phyloP scores from a whole-genome alignment of 2,113 vertebrate genomes.

The Rousettus leschenaultii region DNA sequence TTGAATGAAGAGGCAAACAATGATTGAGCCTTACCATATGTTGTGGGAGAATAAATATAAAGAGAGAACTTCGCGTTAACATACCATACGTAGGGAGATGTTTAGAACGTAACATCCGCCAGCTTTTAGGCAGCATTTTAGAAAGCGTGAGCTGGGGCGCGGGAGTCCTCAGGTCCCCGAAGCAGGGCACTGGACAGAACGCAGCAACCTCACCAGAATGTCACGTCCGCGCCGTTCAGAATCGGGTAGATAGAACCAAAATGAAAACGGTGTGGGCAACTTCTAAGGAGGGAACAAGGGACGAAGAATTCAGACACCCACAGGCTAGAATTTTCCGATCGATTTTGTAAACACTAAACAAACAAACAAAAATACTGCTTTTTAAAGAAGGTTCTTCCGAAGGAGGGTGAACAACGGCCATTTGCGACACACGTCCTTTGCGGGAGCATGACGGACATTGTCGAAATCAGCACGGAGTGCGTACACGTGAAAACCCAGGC shows the following conservation, averaged over 20 bases:
- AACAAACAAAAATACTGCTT: not conserved
- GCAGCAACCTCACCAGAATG: rapidly evolving
- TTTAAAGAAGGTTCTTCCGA: not conserved
- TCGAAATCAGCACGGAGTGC: rapidly evolving
- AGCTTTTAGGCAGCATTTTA: not conserved
- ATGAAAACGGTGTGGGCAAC: not conserved
- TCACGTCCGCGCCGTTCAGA: rapidly evolving
- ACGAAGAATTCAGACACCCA: not conserved
- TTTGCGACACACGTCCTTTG: not conserved
- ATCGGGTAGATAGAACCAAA: not conserved
- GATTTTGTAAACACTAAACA: not conserved
- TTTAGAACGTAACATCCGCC: not conserved
- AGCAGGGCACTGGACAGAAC: rapidly evolving
- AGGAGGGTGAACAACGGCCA: rapidly evolving
- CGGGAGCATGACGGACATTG: not conserved
- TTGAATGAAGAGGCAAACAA: not conserved
- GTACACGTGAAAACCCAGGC: not conserved
- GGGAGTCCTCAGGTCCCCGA: no score
- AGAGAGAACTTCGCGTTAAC: no score
- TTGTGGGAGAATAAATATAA: rapidly evolving
- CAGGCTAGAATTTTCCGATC: rapidly evolving
- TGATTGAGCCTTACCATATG: not conserved
- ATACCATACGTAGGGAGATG: no score
- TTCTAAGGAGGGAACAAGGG: rapidly evolving
- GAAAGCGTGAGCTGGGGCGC: rapidly evolving